A percentile compares a stretch with the other conserved stretches of the same genome.
Conservation (phyloP, 2,113 vertebrate species). For the Circaetus cinerascens region DNA sequence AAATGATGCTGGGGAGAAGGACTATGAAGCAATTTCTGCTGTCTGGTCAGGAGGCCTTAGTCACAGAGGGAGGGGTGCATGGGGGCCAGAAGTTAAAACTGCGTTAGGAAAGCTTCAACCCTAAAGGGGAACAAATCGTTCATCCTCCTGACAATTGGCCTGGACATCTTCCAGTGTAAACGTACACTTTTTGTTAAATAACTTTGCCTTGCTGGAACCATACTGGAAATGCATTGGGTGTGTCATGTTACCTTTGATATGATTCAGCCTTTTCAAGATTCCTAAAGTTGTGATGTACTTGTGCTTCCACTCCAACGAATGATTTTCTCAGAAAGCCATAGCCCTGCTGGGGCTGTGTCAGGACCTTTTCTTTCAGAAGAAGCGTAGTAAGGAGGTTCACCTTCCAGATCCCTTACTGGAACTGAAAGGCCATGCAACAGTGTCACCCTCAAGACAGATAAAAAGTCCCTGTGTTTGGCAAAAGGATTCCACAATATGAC, state of each 20-base stretch:
- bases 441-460: neutral
- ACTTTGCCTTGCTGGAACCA: neutral
- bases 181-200: neutral
- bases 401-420: neutral
- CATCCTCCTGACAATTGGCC: neutral
- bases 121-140: neutral
- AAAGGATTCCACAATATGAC: neutral
- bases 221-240: accelerated
- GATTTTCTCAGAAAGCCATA: neutral
- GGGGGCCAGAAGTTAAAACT: neutral
- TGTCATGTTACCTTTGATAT: neutral
- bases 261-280: neutral
- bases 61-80: neutral
- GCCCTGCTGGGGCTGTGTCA: neutral
- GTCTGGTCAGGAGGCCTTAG: neutral
- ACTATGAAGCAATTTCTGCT: neutral
- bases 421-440: neutral
- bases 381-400: neutral
- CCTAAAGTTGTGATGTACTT: neutral
- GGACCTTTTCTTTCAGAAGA: neutral
- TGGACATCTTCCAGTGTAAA: neutral
- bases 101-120: neutral
- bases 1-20: neutral
- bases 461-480: neutral
- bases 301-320: neutral